Evolutionary conservation across 1,140 invertebrate species (phyloP).

Genomic region (Saxidomus purpurata): DNA sequence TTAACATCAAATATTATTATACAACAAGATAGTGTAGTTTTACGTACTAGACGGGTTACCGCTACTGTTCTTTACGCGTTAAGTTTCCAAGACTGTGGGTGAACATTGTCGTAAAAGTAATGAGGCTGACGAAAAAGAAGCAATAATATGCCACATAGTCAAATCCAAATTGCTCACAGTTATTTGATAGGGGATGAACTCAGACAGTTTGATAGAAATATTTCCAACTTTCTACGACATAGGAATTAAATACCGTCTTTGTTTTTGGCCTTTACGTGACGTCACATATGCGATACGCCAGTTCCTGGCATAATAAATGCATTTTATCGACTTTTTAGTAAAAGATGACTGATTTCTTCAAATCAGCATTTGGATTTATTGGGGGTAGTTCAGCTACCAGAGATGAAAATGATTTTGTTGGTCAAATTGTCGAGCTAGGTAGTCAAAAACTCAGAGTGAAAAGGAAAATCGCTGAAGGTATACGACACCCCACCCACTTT

Average conservation of each 20-base stretch:
- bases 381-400: conserved; percentile 88
- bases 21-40: too few relatives aligned
- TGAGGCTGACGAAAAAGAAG: too few relatives aligned
- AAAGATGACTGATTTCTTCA: conserved; percentile 94
- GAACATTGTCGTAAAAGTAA: background rate
- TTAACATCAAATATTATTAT: too few relatives aligned
- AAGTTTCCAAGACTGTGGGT: background rate
- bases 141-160: too few relatives aligned
- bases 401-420: conserved; percentile 95
- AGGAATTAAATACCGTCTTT: background rate
- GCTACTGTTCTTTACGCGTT: too few relatives aligned
- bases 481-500: conserved; percentile 72
- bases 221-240: background rate
- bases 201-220: too few relatives aligned
- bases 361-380: conserved; percentile 95
- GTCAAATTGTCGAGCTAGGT: conserved; percentile 95
- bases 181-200: too few relatives aligned
- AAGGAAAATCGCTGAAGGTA: conserved; percentile 98
- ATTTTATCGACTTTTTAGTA: conserved; percentile 44
- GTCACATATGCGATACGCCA: conserved; percentile 56
- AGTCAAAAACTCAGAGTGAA: conserved; percentile 95
- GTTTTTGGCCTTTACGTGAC: conserved; percentile 12
- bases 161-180: too few relatives aligned
- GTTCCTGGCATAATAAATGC: conserved; percentile 61
- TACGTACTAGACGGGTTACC: too few relatives aligned